A percentile compares a stretch with the other conserved stretches of the same genome.
phyloP scores from a whole-genome alignment of 2,113 vertebrate species.

The Melanocharis versteri region DNA sequence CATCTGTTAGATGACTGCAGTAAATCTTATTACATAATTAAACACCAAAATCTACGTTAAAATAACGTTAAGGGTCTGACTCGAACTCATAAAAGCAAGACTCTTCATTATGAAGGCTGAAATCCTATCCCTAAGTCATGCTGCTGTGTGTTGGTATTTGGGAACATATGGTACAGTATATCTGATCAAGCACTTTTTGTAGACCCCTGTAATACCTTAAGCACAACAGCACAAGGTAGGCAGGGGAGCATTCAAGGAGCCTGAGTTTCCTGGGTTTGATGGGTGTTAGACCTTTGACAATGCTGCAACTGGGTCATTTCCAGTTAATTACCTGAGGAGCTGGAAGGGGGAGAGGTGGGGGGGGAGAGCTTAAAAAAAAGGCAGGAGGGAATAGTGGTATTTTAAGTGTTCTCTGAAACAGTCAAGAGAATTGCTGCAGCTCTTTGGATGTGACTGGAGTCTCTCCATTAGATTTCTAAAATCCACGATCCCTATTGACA shows the following conservation, averaged over 20 bases:
- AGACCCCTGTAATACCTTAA: not conserved
- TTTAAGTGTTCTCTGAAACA: not conserved
- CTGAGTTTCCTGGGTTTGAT: constrained; percentile 35
- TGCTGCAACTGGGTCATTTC: constrained; percentile 9
- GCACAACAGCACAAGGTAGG: constrained; percentile 2
- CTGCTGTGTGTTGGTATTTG: not conserved
- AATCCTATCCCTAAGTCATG: not conserved
- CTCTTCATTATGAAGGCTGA: constrained; percentile 36
- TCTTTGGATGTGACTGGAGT: not conserved
- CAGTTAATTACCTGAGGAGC: constrained; percentile 41
- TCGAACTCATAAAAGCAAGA: not conserved
- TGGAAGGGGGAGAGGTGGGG: not conserved
- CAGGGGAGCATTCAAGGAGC: constrained; percentile 6
- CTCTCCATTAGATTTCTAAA: not conserved
- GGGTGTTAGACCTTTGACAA: constrained; percentile 38
- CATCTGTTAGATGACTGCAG: constrained; percentile 67
- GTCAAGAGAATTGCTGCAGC: not conserved
- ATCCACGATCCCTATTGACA: not conserved
- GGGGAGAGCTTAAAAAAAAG: not conserved
- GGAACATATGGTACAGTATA: constrained; percentile 17
- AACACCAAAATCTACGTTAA: constrained; percentile 59
- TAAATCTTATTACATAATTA: constrained; percentile 59
- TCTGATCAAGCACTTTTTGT: not conserved
- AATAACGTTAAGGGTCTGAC: constrained; percentile 43
- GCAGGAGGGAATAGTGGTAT: not conserved